Conservation (phyloP, 2,888 invertebrate species). For the Netelia inedita region DNA sequence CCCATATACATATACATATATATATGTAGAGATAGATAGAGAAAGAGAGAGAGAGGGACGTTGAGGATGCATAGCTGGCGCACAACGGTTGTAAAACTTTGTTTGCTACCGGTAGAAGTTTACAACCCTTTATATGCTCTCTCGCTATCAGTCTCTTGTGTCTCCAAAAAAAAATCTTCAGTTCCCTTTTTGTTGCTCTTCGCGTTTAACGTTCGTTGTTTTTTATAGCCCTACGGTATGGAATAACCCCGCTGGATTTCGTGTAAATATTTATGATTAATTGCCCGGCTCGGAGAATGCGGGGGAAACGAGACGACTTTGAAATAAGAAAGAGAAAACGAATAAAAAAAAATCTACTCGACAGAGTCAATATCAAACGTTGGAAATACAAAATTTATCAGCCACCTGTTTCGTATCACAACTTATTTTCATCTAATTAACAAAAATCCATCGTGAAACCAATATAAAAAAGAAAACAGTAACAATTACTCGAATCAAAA, state of each 20-base stretch:
- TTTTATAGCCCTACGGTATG: slow-evolving; percentile 31
- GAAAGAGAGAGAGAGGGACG: neutral
- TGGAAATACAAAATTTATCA: no score
- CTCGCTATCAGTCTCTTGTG: slow-evolving; percentile 42
- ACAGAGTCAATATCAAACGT: neutral
- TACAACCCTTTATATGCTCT: slow-evolving; percentile 49
- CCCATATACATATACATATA: no score
- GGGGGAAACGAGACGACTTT: neutral
- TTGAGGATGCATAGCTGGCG: neutral
- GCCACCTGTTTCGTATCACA: no score
- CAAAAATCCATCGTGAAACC: no score
- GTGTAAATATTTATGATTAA: slow-evolving; percentile 45
- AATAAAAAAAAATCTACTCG: neutral
- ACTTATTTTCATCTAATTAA: no score
- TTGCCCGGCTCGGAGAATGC: neutral
- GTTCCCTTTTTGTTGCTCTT: slow-evolving; percentile 11
- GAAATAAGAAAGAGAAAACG: neutral
- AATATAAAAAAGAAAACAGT: no score
- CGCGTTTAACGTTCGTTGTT: slow-evolving; percentile 24
- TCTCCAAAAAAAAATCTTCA: slow-evolving; percentile 37
- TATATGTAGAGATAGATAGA: no score
- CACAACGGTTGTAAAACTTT: slow-evolving; percentile 43
- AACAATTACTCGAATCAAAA: no score
- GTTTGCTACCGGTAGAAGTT: slow-evolving; percentile 59
- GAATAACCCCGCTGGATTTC: slow-evolving; percentile 24